These are phyloP conservation scores for Temnothorax unifasciatus DNA, from an alignment of 2,888 invertebrate species.

Conservation along the genomic window DNA sequence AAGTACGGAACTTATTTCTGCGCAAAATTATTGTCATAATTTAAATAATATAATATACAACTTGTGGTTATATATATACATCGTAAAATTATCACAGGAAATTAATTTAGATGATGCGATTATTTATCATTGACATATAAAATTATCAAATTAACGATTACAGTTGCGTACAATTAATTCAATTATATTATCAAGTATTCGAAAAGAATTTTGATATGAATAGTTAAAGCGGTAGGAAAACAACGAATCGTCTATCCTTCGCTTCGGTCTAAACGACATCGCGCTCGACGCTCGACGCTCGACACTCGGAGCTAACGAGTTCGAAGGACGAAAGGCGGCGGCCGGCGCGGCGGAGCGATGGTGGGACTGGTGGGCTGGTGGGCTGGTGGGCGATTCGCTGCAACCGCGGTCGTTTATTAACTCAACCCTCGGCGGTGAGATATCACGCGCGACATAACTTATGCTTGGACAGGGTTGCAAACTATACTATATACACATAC, in stretches of 20 bases:
- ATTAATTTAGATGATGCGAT: not conserved
- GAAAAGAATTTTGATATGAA: not conserved
- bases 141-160: not conserved
- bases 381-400: constrained; percentile 29
- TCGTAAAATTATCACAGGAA: not conserved
- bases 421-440: constrained; percentile 55
- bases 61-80: not conserved
- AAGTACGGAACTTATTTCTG: not conserved
- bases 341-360: not conserved
- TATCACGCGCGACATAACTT: constrained; percentile 74
- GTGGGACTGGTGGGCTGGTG: not conserved
- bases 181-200: not conserved
- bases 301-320: constrained; percentile 40
- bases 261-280: constrained; percentile 9
- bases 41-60: not conserved
- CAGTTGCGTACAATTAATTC: not conserved
- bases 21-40: not conserved
- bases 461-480: constrained; percentile 68
- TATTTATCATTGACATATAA: not conserved
- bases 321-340: constrained; percentile 37
- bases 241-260: not conserved
- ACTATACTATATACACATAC: constrained; percentile 59
- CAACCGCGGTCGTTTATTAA: constrained; percentile 70
- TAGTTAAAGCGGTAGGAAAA: not conserved
- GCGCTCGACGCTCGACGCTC: constrained; percentile 2